Evolutionary conservation across 1,140 invertebrate species (phyloP), one percentile per base, ranked within the genome.

Genomic region (Pogonomyrmex barbatus): DNA sequence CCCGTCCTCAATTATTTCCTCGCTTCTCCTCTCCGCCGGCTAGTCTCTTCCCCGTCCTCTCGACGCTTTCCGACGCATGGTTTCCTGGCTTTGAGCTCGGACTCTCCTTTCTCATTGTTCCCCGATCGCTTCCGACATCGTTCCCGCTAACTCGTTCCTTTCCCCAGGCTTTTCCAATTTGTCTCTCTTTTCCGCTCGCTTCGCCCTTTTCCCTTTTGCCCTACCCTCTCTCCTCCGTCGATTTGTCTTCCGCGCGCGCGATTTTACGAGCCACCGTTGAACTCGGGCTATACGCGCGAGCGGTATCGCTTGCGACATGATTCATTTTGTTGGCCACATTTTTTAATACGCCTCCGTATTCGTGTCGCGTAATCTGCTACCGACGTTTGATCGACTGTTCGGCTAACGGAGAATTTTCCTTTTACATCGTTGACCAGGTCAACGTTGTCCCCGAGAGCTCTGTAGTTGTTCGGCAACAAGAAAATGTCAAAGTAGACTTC

Each of bases 201-300:
- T 78, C 81, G 68, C 83, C 84, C 75, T 85, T 87, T 89, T 87
- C 86, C 71, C 86, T 81, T 62, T 68, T 24, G 12, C 75, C 42
- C 60, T 73, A 17, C 62, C 17, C 33, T 71, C 39, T 56, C 79
- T 50, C 56, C 68, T n/a, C 12, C n/a, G 54, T 73, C 79, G 54
- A 83, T 83, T 83, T 83, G 79, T 83, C 79, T 83, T 83, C 79
- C 79, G 68, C 79, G 52, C 67, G 56, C 67, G 56, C 79, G 54
- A 83, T 83, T 83, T 75, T 83, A 83, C 79, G 54, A 60, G 67
- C 65, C 30, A 77, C 50, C 65, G 39, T 45, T 5, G 24, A 56
- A 52, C 52, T 17, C 52, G 54, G 24, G 54, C 14, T 54, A 68
- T 47, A 50, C 47, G 33, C 79, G 24, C 39, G 10, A 30, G 50